These are phyloP conservation scores for Parazoanthus atlanticus DNA, from an alignment of 92 coral and sea anemone genomes.

Conservation along the genomic window DNA sequence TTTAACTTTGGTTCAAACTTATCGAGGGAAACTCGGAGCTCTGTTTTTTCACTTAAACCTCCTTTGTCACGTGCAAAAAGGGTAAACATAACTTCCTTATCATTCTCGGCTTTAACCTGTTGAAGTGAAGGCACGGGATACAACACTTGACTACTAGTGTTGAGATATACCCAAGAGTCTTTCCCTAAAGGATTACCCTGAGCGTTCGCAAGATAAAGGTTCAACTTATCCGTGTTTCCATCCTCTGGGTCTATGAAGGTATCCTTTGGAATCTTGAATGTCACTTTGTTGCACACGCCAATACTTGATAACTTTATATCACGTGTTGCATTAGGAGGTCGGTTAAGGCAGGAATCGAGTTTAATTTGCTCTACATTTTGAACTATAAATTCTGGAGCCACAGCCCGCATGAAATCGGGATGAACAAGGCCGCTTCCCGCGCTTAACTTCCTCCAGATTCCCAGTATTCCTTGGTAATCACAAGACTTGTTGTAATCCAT, in stretches of 20 bases:
- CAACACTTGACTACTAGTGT: conserved; percentile 39
- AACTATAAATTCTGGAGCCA: conserved; percentile 53
- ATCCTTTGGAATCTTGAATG: conserved; percentile 29
- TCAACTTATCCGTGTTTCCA: conserved; percentile 43
- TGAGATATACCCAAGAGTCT: conserved; percentile 38
- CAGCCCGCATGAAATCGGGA: conserved; percentile 39
- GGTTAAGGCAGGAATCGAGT: conserved; percentile 50
- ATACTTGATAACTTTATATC: conserved; percentile 1
- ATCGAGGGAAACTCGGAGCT: conserved; percentile 13
- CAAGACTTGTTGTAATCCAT: conserved; percentile 49
- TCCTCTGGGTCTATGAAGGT: conserved; percentile 51
- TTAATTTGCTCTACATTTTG: conserved; percentile 47
- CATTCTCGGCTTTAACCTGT: conserved; percentile 24
- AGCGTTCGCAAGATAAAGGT: conserved; percentile 14
- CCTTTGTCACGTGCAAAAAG: conserved; percentile 56
- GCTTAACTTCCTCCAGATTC: conserved; percentile 39
- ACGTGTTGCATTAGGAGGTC: conserved; percentile 42
- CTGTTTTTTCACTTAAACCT: conserved; percentile 40
- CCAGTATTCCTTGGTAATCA: conserved; percentile 39
- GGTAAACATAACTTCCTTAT: conserved; percentile 4
- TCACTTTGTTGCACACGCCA: conserved; percentile 29
- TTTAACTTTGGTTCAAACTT: conserved; percentile 12
- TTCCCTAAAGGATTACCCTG: conserved; percentile 14
- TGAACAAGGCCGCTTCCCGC: conserved; percentile 24
- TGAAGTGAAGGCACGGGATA: conserved; percentile 36